These are phyloP conservation scores for Tanypteryx hageni DNA, from an alignment of 2,888 invertebrate species.

Conservation along the genomic window DNA sequence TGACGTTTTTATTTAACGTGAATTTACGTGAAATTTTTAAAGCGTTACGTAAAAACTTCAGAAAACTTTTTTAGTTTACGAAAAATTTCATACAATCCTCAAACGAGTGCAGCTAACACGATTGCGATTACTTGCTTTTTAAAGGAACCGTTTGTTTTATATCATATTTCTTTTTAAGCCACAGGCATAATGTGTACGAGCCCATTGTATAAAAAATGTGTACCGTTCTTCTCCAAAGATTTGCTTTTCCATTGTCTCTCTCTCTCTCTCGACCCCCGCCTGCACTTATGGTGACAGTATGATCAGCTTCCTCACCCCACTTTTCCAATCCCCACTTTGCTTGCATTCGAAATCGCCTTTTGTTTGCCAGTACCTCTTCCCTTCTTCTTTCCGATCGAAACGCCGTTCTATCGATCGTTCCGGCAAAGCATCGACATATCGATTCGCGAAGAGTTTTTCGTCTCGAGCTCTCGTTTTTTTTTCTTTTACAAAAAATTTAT, in stretches of 20 bases:
- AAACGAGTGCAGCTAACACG: not conserved
- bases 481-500: not conserved
- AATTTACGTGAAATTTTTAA: too few relatives aligned
- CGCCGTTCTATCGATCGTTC: not conserved
- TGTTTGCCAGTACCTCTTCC: not conserved
- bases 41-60: not conserved
- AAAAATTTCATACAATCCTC: not conserved
- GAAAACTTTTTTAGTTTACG: not conserved
- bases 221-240: not conserved
- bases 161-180: constrained; percentile 6
- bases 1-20: too few relatives aligned
- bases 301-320: not conserved
- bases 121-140: not conserved
- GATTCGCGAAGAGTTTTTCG: not conserved
- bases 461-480: not conserved
- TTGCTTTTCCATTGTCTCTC: not conserved
- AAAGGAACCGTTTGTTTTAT: constrained; percentile 4
- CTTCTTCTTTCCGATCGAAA: not conserved
- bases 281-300: not conserved
- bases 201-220: not conserved
- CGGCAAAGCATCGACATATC: not conserved
- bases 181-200: not conserved
- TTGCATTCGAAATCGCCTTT: constrained; percentile 1
- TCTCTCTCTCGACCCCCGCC: not conserved
- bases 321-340: not conserved